phyloP scores from a whole-genome alignment of 2,113 vertebrate genomes.

The pig (Sus scrofa) region DNA sequence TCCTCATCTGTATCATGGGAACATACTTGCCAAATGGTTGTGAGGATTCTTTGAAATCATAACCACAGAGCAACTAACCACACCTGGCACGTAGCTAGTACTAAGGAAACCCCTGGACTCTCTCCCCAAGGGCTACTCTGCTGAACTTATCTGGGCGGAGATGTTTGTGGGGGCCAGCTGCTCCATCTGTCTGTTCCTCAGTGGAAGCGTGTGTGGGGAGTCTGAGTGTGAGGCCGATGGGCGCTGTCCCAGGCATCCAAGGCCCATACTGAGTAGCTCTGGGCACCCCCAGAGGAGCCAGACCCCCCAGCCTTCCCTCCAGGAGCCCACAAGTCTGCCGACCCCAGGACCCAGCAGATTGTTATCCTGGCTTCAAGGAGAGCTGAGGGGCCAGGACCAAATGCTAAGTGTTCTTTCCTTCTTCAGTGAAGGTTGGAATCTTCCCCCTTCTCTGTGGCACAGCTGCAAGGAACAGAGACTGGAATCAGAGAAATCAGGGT shows the following conservation, averaged over 20 bases:
- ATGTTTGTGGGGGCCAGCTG: background rate
- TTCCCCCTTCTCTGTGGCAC: background rate
- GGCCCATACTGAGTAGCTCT: background rate
- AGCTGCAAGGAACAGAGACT: background rate
- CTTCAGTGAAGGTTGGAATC: background rate
- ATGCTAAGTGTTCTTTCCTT: background rate
- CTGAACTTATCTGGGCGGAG: accelerated
- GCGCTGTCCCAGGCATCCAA: background rate
- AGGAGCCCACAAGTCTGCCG: background rate
- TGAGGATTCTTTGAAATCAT: background rate
- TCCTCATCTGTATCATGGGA: background rate
- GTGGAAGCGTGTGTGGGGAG: background rate
- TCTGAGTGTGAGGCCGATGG: background rate
- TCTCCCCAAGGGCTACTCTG: background rate
- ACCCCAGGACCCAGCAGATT: background rate
- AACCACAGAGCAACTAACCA: background rate
- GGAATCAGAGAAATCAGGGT: background rate
- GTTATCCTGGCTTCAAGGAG: background rate
- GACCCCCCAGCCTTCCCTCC: background rate
- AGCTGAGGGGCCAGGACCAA: background rate
- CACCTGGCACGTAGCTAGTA: accelerated
- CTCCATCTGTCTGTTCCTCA: accelerated
- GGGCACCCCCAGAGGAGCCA: background rate
- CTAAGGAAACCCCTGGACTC: background rate
- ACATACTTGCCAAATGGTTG: background rate